Evolutionary conservation across 2,113 vertebrate species (phyloP).

Genomic region (Hippocampus comes): DNA sequence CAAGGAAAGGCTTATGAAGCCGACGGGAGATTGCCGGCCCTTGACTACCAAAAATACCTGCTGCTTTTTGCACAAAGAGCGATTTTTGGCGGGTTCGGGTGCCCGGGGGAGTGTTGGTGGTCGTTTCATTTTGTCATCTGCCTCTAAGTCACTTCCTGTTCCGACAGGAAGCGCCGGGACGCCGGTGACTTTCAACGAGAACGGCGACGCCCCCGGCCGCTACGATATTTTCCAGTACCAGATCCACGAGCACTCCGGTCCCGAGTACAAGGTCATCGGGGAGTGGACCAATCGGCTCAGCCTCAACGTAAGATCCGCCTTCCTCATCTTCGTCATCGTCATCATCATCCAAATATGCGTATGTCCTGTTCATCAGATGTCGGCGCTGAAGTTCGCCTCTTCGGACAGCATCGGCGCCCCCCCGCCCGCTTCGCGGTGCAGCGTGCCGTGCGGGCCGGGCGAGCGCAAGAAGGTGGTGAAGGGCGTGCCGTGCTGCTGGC

Average conservation of each 20-base stretch:
- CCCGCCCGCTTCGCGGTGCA: slow-evolving; percentile 86
- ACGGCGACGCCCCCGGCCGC: slow-evolving; percentile 94
- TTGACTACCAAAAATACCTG: too few species aligned
- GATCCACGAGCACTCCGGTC: slow-evolving; percentile 78
- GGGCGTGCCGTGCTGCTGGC: slow-evolving; percentile 95
- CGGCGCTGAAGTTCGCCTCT: slow-evolving; percentile 79
- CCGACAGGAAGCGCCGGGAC: slow-evolving; percentile 89
- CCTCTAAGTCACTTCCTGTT: slow-evolving; percentile 1
- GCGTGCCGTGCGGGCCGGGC: slow-evolving; percentile 84
- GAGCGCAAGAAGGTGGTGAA: slow-evolving; percentile 96
- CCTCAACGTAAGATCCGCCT: slow-evolving; percentile 77
- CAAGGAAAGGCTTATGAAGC: too few species aligned
- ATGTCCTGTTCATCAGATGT: slow-evolving; percentile 72
- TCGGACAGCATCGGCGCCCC: slow-evolving; percentile 69
- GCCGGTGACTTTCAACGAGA: slow-evolving; percentile 93
- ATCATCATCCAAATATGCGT: background rate
- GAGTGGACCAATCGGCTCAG: slow-evolving; percentile 93
- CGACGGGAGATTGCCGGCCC: too few species aligned
- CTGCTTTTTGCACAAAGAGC: too few species aligned
- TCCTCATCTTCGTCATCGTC: background rate
- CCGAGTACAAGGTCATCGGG: slow-evolving; percentile 92
- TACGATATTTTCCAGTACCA: slow-evolving; percentile 99
- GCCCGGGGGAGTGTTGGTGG: too few species aligned
- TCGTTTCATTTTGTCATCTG: background rate
- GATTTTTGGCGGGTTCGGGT: too few species aligned